Evolutionary conservation across 2,113 vertebrate species (phyloP).

Genomic region (Gracilinanus agilis): DNA sequence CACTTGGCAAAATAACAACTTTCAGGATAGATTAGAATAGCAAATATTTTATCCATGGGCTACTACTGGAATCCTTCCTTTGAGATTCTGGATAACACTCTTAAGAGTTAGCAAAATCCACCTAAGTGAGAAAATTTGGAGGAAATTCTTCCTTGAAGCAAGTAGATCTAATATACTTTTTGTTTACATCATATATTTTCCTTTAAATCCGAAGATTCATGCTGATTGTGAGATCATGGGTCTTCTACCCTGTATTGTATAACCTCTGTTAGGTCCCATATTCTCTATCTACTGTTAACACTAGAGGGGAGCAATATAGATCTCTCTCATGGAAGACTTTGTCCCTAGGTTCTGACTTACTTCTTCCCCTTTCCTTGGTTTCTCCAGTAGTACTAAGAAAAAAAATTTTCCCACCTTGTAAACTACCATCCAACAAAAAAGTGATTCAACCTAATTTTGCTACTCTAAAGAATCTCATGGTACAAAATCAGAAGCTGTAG

Average conservation of each 20-base stretch:
- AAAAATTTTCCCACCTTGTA: background rate
- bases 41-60: background rate
- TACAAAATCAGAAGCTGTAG: background rate
- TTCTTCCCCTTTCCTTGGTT: background rate
- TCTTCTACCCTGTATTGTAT: background rate
- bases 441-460: background rate
- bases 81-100: background rate
- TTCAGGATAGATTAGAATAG: background rate
- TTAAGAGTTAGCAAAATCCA: background rate
- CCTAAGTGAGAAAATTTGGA: background rate
- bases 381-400: background rate
- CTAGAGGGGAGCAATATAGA: background rate
- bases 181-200: background rate
- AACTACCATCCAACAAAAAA: background rate
- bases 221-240: background rate
- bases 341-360: background rate
- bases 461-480: background rate
- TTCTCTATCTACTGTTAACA: background rate
- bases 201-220: background rate
- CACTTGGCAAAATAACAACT: background rate
- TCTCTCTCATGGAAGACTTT: background rate
- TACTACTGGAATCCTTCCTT: background rate
- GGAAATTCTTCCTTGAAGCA: background rate
- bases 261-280: background rate
- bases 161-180: background rate